Conservation (phyloP, 2,888 invertebrate species). For the Folsomia candida region DNA sequence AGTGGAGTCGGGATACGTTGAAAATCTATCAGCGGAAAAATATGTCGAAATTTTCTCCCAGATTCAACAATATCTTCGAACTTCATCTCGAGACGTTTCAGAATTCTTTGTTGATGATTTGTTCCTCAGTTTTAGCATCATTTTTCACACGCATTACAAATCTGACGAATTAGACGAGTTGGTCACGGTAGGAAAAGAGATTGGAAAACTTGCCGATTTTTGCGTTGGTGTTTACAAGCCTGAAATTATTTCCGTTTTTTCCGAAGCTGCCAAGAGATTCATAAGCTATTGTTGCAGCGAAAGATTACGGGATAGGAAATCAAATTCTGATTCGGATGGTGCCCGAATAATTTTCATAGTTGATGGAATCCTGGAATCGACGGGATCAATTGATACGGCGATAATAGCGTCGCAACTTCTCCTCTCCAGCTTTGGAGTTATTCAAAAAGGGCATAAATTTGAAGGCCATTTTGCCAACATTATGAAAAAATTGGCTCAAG, state of each 20-base stretch:
- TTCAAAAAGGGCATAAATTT: conserved; percentile 18
- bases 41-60: not conserved
- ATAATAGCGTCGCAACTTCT: conserved; percentile 40
- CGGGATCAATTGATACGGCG: conserved; percentile 34
- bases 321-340: conserved; percentile 20
- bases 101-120: conserved; percentile 40
- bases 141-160: conserved; percentile 26
- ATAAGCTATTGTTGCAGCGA: conserved; percentile 37
- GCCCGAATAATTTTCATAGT: conserved; percentile 39
- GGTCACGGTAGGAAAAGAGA: conserved; percentile 29
- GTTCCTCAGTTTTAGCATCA: conserved; percentile 35
- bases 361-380: conserved; percentile 37
- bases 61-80: conserved; percentile 3
- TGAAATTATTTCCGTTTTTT: conserved; percentile 36
- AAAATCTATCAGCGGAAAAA: too few species aligned
- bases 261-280: conserved; percentile 38
- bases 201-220: conserved; percentile 35
- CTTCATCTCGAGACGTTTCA: conserved; percentile 24
- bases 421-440: conserved; percentile 25
- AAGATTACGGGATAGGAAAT: conserved; percentile 28
- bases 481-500: conserved; percentile 25
- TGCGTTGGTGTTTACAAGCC: conserved; percentile 24
- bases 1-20: conserved; percentile 2
- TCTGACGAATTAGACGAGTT: conserved; percentile 13
- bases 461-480: conserved; percentile 34